phyloP scores from a whole-genome alignment of 2,113 vertebrate genomes.

The Narcine bancroftii region DNA sequence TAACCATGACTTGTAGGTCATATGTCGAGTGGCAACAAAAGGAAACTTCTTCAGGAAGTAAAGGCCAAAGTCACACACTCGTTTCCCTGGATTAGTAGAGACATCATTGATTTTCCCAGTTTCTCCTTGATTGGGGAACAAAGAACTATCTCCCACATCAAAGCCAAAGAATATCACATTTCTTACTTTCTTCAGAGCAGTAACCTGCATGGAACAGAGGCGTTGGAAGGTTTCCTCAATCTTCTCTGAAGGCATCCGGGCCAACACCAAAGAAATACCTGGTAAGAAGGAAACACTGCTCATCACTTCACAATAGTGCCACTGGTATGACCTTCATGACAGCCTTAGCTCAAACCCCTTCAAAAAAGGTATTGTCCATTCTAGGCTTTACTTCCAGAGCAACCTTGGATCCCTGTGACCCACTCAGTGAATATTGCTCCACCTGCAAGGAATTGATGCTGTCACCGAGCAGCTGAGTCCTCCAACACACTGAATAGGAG shows the following conservation, averaged over 20 bases:
- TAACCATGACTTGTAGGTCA: too few species aligned
- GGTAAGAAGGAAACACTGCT: constrained; percentile 36
- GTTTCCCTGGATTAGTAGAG: too few species aligned
- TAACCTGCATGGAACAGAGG: constrained; percentile 86
- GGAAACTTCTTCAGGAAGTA: not conserved
- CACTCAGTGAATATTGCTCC: not conserved
- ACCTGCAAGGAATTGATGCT: not conserved
- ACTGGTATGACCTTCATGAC: not conserved
- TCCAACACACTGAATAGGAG: not conserved
- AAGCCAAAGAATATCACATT: not conserved
- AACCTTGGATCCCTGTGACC: not conserved
- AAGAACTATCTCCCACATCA: not conserved
- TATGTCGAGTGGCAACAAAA: not conserved
- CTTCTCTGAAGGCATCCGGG: constrained; percentile 92
- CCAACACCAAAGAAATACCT: constrained; percentile 90
- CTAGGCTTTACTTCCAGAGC: not conserved
- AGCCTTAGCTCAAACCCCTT: not conserved
- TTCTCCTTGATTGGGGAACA: not conserved
- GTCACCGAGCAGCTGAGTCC: not conserved
- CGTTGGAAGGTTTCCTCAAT: constrained; percentile 89
- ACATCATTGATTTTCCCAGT: not conserved
- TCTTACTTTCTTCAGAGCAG: constrained; percentile 82
- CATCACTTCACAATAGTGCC: not conserved
- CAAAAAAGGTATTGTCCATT: not conserved
- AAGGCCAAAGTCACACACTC: not conserved